Evolutionary conservation across 2,797 vertebrate genomes (phyloP), one percentile per base, ranked within the genome.

Genomic region (Crenuchus spilurus): DNA sequence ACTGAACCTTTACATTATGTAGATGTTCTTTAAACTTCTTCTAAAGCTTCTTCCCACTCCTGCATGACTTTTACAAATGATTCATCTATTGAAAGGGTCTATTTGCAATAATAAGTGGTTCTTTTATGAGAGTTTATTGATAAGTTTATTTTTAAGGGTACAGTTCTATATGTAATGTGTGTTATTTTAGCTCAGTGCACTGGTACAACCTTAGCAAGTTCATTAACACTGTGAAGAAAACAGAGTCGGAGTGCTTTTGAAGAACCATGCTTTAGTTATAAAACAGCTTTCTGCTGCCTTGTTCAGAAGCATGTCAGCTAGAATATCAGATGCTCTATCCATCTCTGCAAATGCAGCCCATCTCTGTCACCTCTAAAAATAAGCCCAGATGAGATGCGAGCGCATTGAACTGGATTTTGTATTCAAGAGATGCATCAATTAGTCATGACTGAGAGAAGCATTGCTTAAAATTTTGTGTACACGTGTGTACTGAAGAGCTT

Each of bases 351-450:
- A 54, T 66, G 41, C 20, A 48, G 22, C n/a, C 49, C 42, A 49
- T 76, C 61, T 67, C 35, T 16, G 61, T 42, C 54, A 44, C 48
- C 37, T 82, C 31, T 73, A 30, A 73, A 78, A 74, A 55, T 76
- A 58, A 73, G 55, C 49, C 60, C 48, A 46, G 58, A 67, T 70
- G 51, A 74, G 20, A 31, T 26, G 6, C 30, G 52, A 75, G 66
- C 68, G 70, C 55, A 61, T 76, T 62, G 75, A 31, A 67, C 54
- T 58, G 72, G 70, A 72, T 62, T 78, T 64, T 76, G 61, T 65
- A 60, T 76, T 80, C 72, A 61, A 66, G 61, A 72, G 62, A 22
- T 31, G 14, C 70, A 80, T 80, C 65, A 80, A 73, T 80, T 80
- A 73, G 54, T 70, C 58, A 78, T 65, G 67, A 67, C 54, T 28